phyloP scores from a whole-genome alignment of 1,140 invertebrate genomes.

The Aricia agestis region DNA sequence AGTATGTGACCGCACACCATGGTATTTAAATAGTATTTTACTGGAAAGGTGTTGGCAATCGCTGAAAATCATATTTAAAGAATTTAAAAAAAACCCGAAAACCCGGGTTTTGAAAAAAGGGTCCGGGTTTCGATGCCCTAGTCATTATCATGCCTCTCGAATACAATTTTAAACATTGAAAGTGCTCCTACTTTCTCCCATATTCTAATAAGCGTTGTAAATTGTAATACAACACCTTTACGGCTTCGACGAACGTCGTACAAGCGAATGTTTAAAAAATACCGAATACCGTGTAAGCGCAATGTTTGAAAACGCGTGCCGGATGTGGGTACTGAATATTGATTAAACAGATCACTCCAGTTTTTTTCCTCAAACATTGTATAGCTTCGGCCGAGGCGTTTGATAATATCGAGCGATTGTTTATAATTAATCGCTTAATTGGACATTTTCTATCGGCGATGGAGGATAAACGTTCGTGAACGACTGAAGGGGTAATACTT shows the following conservation, averaged over 20 bases:
- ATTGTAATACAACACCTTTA: background rate
- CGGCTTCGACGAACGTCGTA: background rate
- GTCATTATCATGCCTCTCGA: slow-evolving; percentile 22
- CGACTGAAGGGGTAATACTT: background rate
- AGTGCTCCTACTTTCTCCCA: background rate
- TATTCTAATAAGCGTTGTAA: background rate
- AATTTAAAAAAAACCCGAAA: no score
- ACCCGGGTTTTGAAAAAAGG: no score
- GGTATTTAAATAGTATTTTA: no score
- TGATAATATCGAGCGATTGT: background rate
- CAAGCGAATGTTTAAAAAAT: background rate
- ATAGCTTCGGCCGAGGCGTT: background rate
- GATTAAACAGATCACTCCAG: background rate
- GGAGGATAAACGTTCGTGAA: background rate
- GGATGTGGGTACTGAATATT: background rate
- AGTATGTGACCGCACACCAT: no score
- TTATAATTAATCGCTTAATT: background rate
- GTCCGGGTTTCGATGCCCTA: no score
- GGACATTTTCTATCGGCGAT: background rate
- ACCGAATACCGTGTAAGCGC: background rate
- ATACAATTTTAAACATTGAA: background rate
- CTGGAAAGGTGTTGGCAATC: no score
- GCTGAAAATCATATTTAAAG: no score
- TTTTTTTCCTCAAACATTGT: background rate
- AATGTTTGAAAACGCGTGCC: no score